A percentile compares a stretch with the other conserved stretches of the same genome.
Evolutionary conservation across 2,797 vertebrate genomes (phyloP).

Genomic region (Eulemur coronatus): DNA sequence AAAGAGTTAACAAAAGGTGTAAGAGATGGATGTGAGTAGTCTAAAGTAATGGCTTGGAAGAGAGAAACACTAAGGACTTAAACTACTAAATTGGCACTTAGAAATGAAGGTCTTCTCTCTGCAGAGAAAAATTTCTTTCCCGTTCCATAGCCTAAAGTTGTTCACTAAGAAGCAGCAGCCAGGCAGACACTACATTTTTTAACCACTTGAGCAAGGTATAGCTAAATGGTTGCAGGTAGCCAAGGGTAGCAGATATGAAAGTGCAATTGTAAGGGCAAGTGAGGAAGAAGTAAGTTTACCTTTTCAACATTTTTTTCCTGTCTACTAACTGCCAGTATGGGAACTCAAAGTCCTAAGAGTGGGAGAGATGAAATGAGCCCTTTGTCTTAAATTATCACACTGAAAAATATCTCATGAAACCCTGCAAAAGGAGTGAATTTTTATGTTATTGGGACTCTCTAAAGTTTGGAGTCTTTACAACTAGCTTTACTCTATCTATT

Average conservation of each 20-base stretch:
- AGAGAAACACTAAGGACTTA: neutral
- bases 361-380: neutral
- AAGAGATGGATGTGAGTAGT: fast-evolving
- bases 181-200: neutral
- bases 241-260: neutral
- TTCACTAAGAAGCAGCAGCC: neutral
- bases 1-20: neutral
- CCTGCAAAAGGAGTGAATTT: neutral
- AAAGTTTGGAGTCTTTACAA: neutral
- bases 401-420: neutral
- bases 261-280: neutral
- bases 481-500: neutral
- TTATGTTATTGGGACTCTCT: neutral
- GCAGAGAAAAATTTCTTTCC: neutral
- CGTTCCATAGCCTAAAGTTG: neutral
- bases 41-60: neutral
- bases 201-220: neutral
- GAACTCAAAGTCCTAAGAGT: neutral
- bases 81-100: neutral
- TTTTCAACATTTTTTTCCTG: neutral
- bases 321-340: neutral
- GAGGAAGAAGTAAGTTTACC: neutral
- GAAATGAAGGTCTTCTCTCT: neutral
- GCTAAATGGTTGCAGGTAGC: neutral
- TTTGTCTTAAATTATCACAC: neutral